Conservation (phyloP, 2,888 invertebrate genomes). For the Formica aserva region DNA sequence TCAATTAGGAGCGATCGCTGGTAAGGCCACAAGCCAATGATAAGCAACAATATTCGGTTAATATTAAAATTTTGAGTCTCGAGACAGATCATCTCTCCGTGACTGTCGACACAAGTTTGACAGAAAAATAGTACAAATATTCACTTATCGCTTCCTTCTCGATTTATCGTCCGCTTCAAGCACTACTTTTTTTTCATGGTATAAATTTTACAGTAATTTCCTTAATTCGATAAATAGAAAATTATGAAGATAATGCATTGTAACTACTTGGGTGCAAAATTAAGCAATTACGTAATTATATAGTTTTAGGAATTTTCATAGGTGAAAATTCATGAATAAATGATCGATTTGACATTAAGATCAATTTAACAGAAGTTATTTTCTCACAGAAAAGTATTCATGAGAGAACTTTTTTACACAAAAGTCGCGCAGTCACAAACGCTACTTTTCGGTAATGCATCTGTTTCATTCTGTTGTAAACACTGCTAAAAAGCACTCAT, state of each 20-base stretch:
- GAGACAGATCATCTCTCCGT: slow-evolving; percentile 8
- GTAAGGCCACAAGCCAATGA: slow-evolving; percentile 25
- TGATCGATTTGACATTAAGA: neutral
- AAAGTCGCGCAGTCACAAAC: neutral
- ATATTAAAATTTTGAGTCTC: slow-evolving; percentile 9
- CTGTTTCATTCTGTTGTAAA: neutral
- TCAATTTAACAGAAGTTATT: neutral
- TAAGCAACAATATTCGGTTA: slow-evolving; percentile 11
- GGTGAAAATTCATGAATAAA: neutral
- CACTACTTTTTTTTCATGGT: neutral
- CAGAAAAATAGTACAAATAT: neutral
- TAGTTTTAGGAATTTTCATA: neutral
- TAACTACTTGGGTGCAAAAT: no score
- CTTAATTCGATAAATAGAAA: neutral
- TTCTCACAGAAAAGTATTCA: neutral
- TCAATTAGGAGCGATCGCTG: neutral
- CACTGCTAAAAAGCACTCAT: neutral
- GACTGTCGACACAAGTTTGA: neutral
- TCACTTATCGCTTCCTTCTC: no score
- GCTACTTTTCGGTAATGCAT: neutral
- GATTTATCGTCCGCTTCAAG: neutral
- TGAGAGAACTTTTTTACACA: neutral
- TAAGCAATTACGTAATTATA: neutral
- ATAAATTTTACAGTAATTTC: neutral
- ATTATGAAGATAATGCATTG: neutral